These are phyloP conservation scores for Candidula unifasciata DNA, from an alignment of 2,888 invertebrate species.

Conservation along the genomic window DNA sequence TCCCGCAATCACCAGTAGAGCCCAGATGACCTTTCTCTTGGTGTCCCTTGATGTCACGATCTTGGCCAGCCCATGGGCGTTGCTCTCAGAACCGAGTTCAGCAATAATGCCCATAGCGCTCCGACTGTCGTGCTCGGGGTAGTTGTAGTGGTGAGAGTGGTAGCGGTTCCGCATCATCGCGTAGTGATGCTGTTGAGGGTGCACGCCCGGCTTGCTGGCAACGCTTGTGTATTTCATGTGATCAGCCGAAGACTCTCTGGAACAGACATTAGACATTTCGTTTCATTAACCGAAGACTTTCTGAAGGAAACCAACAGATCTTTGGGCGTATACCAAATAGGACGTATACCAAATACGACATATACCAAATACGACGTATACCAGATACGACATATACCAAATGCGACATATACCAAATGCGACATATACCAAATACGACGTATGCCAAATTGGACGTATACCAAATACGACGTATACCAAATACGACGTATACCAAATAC, in stretches of 20 bases:
- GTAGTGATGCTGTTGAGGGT: slow-evolving; percentile 52
- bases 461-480: too few species aligned
- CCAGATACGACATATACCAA: too few species aligned
- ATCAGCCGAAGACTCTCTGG: slow-evolving; percentile 63
- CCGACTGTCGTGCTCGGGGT: slow-evolving; percentile 37
- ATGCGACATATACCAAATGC: too few species aligned
- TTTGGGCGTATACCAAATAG: not conserved
- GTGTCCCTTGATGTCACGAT: slow-evolving; percentile 68
- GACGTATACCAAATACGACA: too few species aligned
- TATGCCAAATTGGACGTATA: too few species aligned
- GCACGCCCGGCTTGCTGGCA: slow-evolving; percentile 61
- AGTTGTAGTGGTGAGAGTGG: slow-evolving; percentile 25
- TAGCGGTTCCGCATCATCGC: slow-evolving; percentile 48
- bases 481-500: too few species aligned
- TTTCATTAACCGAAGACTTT: too few species aligned
- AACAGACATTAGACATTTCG: slow-evolving; percentile 3
- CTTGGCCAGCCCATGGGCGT: slow-evolving; percentile 72
- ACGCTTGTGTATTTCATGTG: slow-evolving; percentile 62
- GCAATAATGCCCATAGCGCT: slow-evolving; percentile 66
- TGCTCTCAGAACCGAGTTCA: slow-evolving; percentile 72
- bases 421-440: too few species aligned
- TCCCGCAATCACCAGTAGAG: slow-evolving; percentile 70
- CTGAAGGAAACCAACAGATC: not conserved
- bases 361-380: too few species aligned
- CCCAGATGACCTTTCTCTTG: slow-evolving; percentile 72